Percentiles rank a stretch among this genome's conserved stretches.
These are phyloP conservation scores for Phyllostomus discolor DNA, from an alignment of 2,113 vertebrate species.

Conservation along the genomic window DNA sequence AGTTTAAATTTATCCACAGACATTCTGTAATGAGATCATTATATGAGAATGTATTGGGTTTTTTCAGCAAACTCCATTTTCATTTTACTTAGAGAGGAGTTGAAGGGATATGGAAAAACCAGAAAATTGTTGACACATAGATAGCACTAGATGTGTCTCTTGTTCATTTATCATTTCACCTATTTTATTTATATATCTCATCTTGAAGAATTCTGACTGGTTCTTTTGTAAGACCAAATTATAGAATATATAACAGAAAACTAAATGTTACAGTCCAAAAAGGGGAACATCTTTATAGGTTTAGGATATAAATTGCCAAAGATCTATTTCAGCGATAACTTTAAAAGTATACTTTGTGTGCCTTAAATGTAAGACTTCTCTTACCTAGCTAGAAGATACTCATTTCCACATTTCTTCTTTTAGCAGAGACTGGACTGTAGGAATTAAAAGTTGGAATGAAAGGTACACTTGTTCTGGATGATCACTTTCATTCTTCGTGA, in stretches of 20 bases:
- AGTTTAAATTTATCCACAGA: slow-evolving; percentile 31
- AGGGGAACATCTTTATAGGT: not conserved
- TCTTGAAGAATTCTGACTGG: not conserved
- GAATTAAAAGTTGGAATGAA: slow-evolving; percentile 8
- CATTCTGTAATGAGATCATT: slow-evolving; percentile 38
- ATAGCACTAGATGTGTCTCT: not conserved
- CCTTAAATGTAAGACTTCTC: not conserved
- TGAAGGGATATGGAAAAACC: not conserved
- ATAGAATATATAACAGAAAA: not conserved
- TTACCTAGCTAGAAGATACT: not conserved
- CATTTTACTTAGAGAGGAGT: not conserved
- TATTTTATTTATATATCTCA: not conserved
- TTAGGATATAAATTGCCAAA: not conserved
- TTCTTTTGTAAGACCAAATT: slow-evolving; percentile 7
- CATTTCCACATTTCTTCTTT: not conserved
- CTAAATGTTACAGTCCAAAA: not conserved
- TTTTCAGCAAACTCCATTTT: not conserved
- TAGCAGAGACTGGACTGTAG: not conserved
- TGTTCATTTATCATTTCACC: not conserved
- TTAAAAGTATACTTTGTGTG: not conserved
- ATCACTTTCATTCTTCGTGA: not conserved
- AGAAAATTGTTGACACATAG: not conserved
- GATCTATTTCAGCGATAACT: not conserved
- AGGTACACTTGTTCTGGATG: not conserved
- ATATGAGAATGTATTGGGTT: not conserved